Evolutionary conservation across 2,888 invertebrate genomes (phyloP).

Genomic region (Ormyrus nitidulus): DNA sequence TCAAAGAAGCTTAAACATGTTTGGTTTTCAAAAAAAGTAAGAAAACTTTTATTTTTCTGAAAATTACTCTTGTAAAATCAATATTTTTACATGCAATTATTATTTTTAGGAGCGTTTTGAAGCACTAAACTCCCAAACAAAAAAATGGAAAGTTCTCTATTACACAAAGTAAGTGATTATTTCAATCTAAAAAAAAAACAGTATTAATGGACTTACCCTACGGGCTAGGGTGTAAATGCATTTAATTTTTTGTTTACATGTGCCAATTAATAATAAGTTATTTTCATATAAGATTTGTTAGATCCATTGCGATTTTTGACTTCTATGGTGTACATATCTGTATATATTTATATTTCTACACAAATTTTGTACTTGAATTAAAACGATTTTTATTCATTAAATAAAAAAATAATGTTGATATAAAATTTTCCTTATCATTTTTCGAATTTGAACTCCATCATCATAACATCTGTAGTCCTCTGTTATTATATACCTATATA

Average conservation of each 20-base stretch:
- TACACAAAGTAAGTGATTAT: no score
- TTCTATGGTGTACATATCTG: conserved; percentile 31
- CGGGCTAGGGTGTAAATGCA: conserved; percentile 49
- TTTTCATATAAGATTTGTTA: background rate
- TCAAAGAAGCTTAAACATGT: conserved; percentile 82
- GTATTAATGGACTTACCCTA: conserved; percentile 46
- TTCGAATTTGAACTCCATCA: no score
- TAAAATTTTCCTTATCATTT: background rate
- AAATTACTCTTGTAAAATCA: background rate
- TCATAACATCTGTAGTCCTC: no score
- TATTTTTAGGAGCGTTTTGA: conserved; percentile 45
- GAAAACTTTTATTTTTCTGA: conserved; percentile 6
- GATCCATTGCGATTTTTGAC: conserved; percentile 13
- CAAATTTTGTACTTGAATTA: conserved; percentile 12
- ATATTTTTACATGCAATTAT: conserved; percentile 7
- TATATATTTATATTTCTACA: conserved; percentile 32
- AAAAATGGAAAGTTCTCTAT: background rate
- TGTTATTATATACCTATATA: no score
- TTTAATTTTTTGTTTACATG: conserved; percentile 38
- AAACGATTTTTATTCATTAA: conserved; percentile 26
- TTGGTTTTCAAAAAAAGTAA: conserved; percentile 82
- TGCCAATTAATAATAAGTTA: conserved; percentile 33
- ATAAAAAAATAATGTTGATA: conserved; percentile 24
- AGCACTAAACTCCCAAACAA: conserved; percentile 13
- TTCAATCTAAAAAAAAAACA: conserved; percentile 5